Base-by-base conservation (phyloP, 2,797 vertebrate species). In the Coranthus polyacanthus region DNA sequence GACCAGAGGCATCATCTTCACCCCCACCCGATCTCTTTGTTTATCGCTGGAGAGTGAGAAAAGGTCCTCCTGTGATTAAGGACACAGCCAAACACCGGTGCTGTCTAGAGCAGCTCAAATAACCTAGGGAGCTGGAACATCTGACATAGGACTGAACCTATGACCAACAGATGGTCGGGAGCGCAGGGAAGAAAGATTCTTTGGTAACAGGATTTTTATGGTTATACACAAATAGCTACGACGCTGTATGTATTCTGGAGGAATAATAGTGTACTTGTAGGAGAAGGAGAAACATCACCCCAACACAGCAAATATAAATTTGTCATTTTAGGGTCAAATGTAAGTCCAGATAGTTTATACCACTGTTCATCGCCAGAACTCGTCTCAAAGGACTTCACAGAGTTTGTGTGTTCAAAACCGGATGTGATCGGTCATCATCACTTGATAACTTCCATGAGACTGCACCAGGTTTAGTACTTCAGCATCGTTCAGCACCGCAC, bases 111-210 rank as follows among this genome's bases (percentile, higher is more conserved):
- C 44, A 61, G 78, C 69, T 67, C 61, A 72, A 86, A 90, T 88
- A 78, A 89, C 83, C 80, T 57, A 49, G 54, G 84, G 83, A 83
- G 78, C 68, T 86, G 71, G 65, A 87, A 61, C 84, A 89, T 89
- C 86, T 88, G 87, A 90, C 83, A 77, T 59, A 71, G 56, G 66
- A 42, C 83, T 78, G 79, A 90, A 83, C 83, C 75, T 83, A 77
- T 83, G 85, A 88, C 76, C 72, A 84, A 69, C 67, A 81, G 75
- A 79, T 82, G 71, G 63, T 67, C 12, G 57, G 9, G 29, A 55
- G 55, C 45, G 13, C 16, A n/a, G 55, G 18, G 26, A 26, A 79
- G 66, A 69, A 60, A 55, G 38, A 47, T 54, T 46, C 16, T 77
- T 75, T 59, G 55, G 45, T 66, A 62, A 5, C 42, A 64, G n/a